Base-by-base conservation (phyloP, 2,113 vertebrate species). In the Salvator merianae region DNA sequence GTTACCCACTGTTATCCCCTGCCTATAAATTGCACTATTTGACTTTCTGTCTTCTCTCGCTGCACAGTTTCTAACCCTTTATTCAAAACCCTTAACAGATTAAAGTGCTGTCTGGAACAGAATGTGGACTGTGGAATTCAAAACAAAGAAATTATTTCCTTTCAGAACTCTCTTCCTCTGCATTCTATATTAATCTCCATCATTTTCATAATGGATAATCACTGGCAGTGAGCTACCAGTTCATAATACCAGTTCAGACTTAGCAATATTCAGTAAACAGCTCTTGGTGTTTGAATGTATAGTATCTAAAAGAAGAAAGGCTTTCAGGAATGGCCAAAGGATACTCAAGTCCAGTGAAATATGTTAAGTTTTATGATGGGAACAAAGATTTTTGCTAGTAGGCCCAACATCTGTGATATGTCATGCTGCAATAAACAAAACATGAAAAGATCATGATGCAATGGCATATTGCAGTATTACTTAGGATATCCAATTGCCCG, bases 361-460 rank as follows among this genome's bases (percentile, higher is more conserved):
- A 1, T 1, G 40, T 68, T 73, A 70, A 85, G 77, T 88, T 88
- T 73, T 43, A 0, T 47, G 79, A 0, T 47, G 79, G 82, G 47
- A 89, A 69, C 16, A 85, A 30, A 0, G 2, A 70, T 50, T 74
- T 53, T 1, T 84, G 40, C 62, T 69, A 50, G 85, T 36, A 88
- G 63, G 83, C 26, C 43, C 90, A 84, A 82, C 50, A 88, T 84
- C 84, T 71, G 20, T 34, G 43, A 87, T 85, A 59, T 86, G 38
- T 83, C 47, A 69, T 13, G 36, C 20, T 85, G 22, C 59, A 85
- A 71, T 62, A 40, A 78, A 50, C 68, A 87, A 80, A 85, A 86
- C 73, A 82, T 62, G 66, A 86, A 77, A 74, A 84, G 83, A 87
- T 66, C 87, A 87, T 87, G 55, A 86, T 84, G 79, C 81, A 86